Evolutionary conservation across 2,888 invertebrate species (phyloP).

Genomic region (Drosophila atroscutellata): DNA sequence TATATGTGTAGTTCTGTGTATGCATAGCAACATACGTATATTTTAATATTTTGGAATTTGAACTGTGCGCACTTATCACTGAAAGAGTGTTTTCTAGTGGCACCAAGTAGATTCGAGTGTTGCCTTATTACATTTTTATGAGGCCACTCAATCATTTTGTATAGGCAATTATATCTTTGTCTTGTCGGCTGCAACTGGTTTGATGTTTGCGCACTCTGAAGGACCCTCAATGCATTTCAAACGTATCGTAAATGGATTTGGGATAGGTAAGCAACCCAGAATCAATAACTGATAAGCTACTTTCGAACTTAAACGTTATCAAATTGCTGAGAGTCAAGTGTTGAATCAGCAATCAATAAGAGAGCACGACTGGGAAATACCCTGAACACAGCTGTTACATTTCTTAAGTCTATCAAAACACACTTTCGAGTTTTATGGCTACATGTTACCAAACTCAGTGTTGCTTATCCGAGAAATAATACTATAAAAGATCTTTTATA

Average conservation of each 20-base stretch:
- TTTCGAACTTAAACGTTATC: not conserved
- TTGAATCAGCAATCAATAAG: not conserved
- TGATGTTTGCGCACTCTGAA: not conserved
- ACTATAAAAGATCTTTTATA: not conserved
- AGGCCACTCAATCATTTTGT: slow-evolving; percentile 1
- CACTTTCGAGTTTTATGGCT: not conserved
- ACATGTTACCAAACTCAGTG: not conserved
- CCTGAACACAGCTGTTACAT: not conserved
- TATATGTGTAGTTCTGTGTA: not conserved
- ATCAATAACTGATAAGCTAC: not conserved
- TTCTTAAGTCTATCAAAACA: not conserved
- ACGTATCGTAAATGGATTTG: slow-evolving; percentile 24
- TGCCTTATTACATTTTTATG: not conserved
- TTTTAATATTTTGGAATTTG: slow-evolving; percentile 48
- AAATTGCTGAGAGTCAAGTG: not conserved
- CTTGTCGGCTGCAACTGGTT: slow-evolving; percentile 4
- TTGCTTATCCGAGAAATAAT: not conserved
- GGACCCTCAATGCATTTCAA: not conserved
- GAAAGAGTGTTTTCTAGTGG: slow-evolving; percentile 45
- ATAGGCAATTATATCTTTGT: slow-evolving; percentile 16
- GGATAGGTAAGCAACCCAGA: slow-evolving; percentile 38
- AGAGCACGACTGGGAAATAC: not conserved
- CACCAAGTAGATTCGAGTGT: slow-evolving; percentile 14
- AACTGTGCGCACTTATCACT: slow-evolving; percentile 45
- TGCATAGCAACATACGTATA: not conserved